A percentile compares a stretch with the other conserved stretches of the same genome.
These are phyloP conservation scores for Andrena haemorrhoa DNA, from an alignment of 2,888 invertebrate species.

Conservation along the genomic window DNA sequence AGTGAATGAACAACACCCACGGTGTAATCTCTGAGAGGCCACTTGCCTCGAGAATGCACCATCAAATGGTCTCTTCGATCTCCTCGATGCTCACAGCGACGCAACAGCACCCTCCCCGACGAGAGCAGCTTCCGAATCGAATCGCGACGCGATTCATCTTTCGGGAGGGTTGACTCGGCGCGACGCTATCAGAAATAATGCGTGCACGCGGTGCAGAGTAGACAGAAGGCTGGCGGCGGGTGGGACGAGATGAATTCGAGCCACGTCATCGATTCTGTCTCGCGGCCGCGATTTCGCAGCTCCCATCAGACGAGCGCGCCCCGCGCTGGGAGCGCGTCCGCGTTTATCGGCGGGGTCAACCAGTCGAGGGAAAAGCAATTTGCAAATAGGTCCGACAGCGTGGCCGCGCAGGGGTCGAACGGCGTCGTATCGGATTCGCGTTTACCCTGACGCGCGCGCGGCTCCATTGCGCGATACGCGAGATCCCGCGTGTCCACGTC, in stretches of 20 bases:
- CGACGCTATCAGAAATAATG: slow-evolving; percentile 23
- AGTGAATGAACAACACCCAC: no score
- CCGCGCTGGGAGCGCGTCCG: slow-evolving; percentile 72
- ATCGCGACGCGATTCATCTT: background rate
- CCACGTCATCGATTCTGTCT: slow-evolving; percentile 71
- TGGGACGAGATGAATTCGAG: slow-evolving; percentile 18
- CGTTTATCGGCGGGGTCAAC: slow-evolving; percentile 76
- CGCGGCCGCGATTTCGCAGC: slow-evolving; percentile 72
- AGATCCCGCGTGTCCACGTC: slow-evolving; percentile 59
- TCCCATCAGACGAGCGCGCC: slow-evolving; percentile 80
- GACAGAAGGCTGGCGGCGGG: slow-evolving; percentile 34
- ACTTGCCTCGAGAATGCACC: no score
- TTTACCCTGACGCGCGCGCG: slow-evolving; percentile 59
- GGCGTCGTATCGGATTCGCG: slow-evolving; percentile 75
- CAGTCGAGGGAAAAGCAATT: slow-evolving; percentile 81
- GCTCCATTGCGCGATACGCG: slow-evolving; percentile 53
- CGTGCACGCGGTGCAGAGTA: slow-evolving; percentile 1
- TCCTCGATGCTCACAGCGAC: no score
- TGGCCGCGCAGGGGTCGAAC: slow-evolving; percentile 57
- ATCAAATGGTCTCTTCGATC: no score
- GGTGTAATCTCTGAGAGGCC: no score
- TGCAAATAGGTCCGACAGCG: slow-evolving; percentile 81
- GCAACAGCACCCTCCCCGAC: background rate
- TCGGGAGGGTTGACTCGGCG: background rate
- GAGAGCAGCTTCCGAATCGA: background rate